phyloP scores from a whole-genome alignment of 2,888 invertebrate species.

The Amblyjoppa proteus region DNA sequence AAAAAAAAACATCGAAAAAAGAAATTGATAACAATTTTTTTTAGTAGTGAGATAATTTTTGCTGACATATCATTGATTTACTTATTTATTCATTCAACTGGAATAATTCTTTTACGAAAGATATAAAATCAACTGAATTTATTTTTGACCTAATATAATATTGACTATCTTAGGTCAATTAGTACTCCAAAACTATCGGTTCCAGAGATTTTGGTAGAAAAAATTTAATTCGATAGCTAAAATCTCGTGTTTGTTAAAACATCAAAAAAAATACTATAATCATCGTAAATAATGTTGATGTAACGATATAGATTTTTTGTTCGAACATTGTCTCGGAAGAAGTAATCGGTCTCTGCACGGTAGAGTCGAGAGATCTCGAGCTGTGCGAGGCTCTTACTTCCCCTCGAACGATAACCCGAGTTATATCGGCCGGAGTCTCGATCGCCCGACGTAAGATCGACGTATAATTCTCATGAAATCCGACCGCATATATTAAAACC shows the following conservation, averaged over 20 bases:
- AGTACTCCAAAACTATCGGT: too few relatives aligned
- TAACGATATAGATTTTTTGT: background rate
- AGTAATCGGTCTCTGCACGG: background rate
- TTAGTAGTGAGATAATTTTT: background rate
- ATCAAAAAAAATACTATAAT: too few relatives aligned
- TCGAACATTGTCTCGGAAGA: background rate
- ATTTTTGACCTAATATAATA: too few relatives aligned
- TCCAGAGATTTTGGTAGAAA: too few relatives aligned
- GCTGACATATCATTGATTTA: background rate
- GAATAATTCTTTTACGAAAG: background rate
- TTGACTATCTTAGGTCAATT: too few relatives aligned
- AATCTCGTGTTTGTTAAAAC: too few relatives aligned
- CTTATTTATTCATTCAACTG: too few relatives aligned
- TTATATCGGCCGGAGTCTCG: slow-evolving; percentile 65
- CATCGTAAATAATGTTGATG: too few relatives aligned
- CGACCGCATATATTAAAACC: background rate
- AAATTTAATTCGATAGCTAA: too few relatives aligned
- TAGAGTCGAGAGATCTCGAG: slow-evolving; percentile 13
- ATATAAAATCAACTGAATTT: background rate
- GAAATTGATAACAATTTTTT: background rate
- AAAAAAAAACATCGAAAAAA: background rate
- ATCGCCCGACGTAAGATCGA: slow-evolving; percentile 15
- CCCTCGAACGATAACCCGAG: slow-evolving; percentile 74
- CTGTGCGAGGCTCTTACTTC: slow-evolving; percentile 15
- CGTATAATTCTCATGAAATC: slow-evolving; percentile 1